Evolutionary conservation across 1,140 invertebrate species (phyloP).

Genomic region (Bombus balteatus): DNA sequence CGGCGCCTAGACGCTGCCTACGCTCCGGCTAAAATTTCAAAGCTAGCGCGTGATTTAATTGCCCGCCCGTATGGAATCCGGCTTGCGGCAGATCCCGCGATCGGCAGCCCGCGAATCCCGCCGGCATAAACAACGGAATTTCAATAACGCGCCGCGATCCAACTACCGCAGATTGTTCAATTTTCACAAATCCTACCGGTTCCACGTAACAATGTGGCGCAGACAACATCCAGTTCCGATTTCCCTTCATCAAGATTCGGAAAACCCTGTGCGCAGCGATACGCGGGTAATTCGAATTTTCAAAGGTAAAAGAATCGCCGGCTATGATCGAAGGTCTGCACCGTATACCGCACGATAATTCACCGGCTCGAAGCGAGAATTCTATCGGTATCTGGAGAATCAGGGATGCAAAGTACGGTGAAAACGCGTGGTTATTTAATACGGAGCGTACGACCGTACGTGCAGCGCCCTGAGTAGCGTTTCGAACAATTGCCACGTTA

Average conservation of each 20-base stretch:
- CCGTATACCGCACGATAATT: too few relatives aligned
- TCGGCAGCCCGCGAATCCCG: not conserved
- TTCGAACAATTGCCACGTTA: too few relatives aligned
- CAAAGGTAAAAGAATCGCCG: not conserved
- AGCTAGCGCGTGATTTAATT: slow-evolving; percentile 17
- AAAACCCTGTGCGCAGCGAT: not conserved
- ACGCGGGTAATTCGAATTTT: not conserved
- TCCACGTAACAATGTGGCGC: not conserved
- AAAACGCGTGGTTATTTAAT: too few relatives aligned
- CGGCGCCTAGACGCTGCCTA: not conserved
- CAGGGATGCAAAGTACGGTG: too few relatives aligned
- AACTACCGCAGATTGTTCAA: not conserved
- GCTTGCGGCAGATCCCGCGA: not conserved
- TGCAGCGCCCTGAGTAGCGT: too few relatives aligned
- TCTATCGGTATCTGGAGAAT: too few relatives aligned
- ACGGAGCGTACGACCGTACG: too few relatives aligned
- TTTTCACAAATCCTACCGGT: slow-evolving; percentile 12
- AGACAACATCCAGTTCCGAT: not conserved
- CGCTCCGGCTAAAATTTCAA: slow-evolving; percentile 11
- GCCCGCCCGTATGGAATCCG: not conserved
- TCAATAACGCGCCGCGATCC: slow-evolving; percentile 4
- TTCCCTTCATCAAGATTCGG: not conserved
- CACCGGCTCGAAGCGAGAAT: too few relatives aligned
- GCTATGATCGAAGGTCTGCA: not conserved
- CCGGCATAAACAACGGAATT: slow-evolving; percentile 16